Percentiles rank a stretch among this genome's conserved stretches.
Conservation (phyloP, 2,888 invertebrate species). For the Cosmia pyralina region DNA sequence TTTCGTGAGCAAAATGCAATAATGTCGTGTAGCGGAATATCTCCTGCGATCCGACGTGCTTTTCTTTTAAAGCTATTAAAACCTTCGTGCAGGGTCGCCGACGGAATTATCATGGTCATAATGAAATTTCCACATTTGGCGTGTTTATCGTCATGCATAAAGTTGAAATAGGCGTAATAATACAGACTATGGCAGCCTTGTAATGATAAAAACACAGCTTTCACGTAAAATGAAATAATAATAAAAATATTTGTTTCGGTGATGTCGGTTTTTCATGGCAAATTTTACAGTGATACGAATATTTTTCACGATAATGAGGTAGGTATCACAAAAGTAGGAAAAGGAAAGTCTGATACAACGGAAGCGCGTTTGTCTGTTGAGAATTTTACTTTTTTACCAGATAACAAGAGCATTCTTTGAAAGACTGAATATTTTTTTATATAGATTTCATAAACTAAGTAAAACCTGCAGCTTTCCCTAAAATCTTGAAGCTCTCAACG, state of each 20-base stretch:
- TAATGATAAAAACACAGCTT: slow-evolving; percentile 53
- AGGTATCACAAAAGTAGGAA: slow-evolving; percentile 35
- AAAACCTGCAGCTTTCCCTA: not conserved
- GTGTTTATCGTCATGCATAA: slow-evolving; percentile 65
- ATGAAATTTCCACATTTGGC: slow-evolving; percentile 65
- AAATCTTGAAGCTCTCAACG: not conserved
- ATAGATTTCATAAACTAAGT: not conserved
- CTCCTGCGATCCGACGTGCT: slow-evolving; percentile 51
- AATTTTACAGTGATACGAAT: slow-evolving; percentile 45
- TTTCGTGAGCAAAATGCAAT: slow-evolving; percentile 61
- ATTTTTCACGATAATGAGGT: slow-evolving; percentile 44
- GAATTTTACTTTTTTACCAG: slow-evolving; percentile 5
- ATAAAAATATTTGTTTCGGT: slow-evolving; percentile 60
- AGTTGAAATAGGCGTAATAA: slow-evolving; percentile 63
- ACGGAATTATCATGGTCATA: slow-evolving; percentile 60
- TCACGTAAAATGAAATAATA: slow-evolving; percentile 48
- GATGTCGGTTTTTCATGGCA: slow-evolving; percentile 51
- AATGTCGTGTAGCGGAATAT: slow-evolving; percentile 59
- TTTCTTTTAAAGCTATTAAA: slow-evolving; percentile 62
- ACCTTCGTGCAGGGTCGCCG: slow-evolving; percentile 51
- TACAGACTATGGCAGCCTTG: slow-evolving; percentile 43
- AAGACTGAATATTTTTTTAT: not conserved
- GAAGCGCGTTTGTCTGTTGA: slow-evolving; percentile 9
- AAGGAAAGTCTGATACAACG: slow-evolving; percentile 1
- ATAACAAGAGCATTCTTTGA: slow-evolving; percentile 3